phyloP scores from a whole-genome alignment of 2,888 invertebrate species.

The Cantharis flavilabris region DNA sequence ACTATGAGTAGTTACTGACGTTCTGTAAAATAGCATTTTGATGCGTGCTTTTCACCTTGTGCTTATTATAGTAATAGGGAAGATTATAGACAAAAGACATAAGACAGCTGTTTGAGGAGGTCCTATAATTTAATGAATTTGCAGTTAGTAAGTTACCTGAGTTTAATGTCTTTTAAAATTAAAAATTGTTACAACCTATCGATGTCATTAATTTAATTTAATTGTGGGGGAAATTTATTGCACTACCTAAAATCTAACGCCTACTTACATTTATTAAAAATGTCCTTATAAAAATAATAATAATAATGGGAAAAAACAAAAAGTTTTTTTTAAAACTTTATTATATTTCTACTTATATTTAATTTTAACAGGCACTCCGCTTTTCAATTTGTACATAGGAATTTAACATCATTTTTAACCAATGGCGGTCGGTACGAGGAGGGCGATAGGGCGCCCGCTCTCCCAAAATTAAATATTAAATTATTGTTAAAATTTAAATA shows the following conservation, averaged over 20 bases:
- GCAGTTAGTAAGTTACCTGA: conserved; percentile 28
- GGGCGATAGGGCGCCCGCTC: too few relatives aligned
- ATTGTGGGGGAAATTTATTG: neutral
- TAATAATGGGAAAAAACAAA: too few relatives aligned
- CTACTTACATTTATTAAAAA: neutral
- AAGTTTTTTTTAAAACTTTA: too few relatives aligned
- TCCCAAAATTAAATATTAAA: too few relatives aligned
- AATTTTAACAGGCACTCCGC: too few relatives aligned
- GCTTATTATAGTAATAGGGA: conserved; percentile 29
- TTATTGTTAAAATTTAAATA: too few relatives aligned
- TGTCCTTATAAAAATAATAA: too few relatives aligned
- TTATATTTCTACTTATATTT: too few relatives aligned
- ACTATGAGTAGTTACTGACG: conserved; percentile 16
- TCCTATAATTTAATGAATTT: conserved; percentile 25
- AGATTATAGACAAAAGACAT: conserved; percentile 27
- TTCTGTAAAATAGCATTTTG: conserved; percentile 14
- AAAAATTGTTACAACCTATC: conserved; percentile 9
- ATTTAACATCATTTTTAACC: too few relatives aligned
- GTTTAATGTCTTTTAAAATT: conserved; percentile 20
- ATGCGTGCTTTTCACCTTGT: conserved; percentile 23
- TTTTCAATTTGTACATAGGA: too few relatives aligned
- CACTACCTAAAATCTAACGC: neutral
- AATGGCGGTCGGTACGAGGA: too few relatives aligned
- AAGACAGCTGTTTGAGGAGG: conserved; percentile 25
- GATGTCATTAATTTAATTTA: neutral